Evolutionary conservation across 2,888 invertebrate genomes (phyloP), one percentile per base, ranked within the genome.

Genomic region (Leptodirus hochenwartii): DNA sequence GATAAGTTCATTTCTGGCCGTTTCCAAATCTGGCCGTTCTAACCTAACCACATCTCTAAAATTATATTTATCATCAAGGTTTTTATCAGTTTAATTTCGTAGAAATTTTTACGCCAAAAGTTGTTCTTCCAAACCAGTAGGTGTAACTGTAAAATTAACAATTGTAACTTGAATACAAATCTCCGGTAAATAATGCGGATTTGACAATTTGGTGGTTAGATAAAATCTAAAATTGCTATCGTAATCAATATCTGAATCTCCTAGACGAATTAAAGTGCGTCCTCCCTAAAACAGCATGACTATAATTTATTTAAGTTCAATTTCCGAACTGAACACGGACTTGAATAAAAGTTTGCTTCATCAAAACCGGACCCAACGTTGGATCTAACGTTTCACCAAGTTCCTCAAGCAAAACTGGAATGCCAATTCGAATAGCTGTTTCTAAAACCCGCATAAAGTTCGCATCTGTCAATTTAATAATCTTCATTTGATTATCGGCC

Each of bases 131-230:
- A 93, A 59, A 3, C 91, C 91, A 25, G 75, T 75, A 1, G 75
- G 69, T 0, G 90, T 90, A 17, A 91, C 90, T 30, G 88, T 80
- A 50, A 93, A 93, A 57, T 93, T 91, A 5, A 93, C 78, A 8
- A 93, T 62, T 0, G 87, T 85, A 2, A 90, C 90, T 61, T 87
- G 84, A 34, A 85, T 85, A 47, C 90, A 87, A 36, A 88, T 71
- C 54, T 91, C 90, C 0, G 91, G 91, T 37, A 90, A 56, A 54
- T 88, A 91, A 58, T 90, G 90, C 0, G 93, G 93, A 61, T 91
- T 91, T 0, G 85, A 69, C 31, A 90, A 58, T 54, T 90, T 90
- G 2, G 90, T 87, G 1, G 90, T 90, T 47, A 93, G 73, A 51
- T 88, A 91, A 26, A 93, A 66, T 25, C 72, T 68, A 53, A 93